Evolutionary conservation across 2,888 invertebrate species (phyloP), one percentile per base, ranked within the genome.

Genomic region (Herminia tarsipennalis): DNA sequence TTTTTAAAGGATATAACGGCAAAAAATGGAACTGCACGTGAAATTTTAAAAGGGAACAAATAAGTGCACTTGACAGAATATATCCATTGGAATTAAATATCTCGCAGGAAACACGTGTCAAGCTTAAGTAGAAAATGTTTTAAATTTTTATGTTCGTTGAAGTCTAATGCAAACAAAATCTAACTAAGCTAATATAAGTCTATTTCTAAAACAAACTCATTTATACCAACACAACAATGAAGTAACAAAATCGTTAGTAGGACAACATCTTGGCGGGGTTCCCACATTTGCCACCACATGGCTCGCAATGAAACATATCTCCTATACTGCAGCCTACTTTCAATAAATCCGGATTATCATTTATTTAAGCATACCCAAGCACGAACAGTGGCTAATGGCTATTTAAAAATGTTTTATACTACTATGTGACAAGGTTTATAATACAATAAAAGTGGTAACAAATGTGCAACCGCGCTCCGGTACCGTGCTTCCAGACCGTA

Each of bases 281-380:
- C 90, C 90, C 90, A 90, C 88, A 89, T 87, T 87, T 79, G 82
- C 83, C 78, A 84, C 81, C 88, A 90, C 87, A 85, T 91, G 89
- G 83, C 79, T 80, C 78, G 78, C 78, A 84, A 82, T 83, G 80
- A 80, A 86, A 86, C 80, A 80, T 79, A 78, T 81, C 77, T 79
- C 74, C 61, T 61, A 67, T 70, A 79, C 75, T 76, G 71, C 66
- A 73, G 73, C 77, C 79, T 83, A 86, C 76, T 83, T 86, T 84
- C 84, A 86, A 88, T 89, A 90, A 88, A 88, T 88, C 84, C 83
- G 86, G 87, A 88, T 88, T 88, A 87, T 78, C 78, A 78, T 84
- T 85, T 84, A 82, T 80, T 81, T 80, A 73, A 76, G 74, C 73
- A 70, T 67, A 66, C 60, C 65, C 65, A 53, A 70, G 68, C 73